Conservation (phyloP, 1,140 invertebrate genomes). For the Marisa cornuarietis region DNA sequence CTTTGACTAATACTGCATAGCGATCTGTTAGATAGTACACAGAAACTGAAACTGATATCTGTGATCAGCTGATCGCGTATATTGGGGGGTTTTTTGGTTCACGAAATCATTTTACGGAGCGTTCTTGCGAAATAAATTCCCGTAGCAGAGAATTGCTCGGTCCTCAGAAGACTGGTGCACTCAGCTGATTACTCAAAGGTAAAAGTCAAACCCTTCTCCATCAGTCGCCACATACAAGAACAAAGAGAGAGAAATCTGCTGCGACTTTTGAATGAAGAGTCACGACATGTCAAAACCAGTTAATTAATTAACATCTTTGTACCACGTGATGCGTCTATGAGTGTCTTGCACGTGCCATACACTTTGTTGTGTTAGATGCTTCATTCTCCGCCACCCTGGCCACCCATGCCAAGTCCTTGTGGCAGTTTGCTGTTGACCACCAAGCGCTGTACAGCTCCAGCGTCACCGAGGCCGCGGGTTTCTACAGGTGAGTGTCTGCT, state of each 20-base stretch:
- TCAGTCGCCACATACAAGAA: background rate
- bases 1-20: background rate
- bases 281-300: background rate
- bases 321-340: too few species aligned
- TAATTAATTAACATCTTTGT: background rate
- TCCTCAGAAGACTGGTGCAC: background rate
- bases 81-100: background rate
- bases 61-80: background rate
- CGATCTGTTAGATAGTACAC: background rate
- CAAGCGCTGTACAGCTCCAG: conserved; percentile 68
- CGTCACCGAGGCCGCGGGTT: conserved; percentile 36
- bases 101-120: background rate
- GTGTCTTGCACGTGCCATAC: too few species aligned
- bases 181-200: background rate
- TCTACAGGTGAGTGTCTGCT: conserved; percentile 33
- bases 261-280: background rate
- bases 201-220: background rate
- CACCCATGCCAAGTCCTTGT: conserved; percentile 70
- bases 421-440: conserved; percentile 70
- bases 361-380: too few species aligned
- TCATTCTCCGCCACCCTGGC: too few species aligned
- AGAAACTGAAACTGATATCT: background rate
- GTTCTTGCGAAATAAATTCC: background rate
- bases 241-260: background rate
- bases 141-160: background rate